Evolutionary conservation across 2,113 vertebrate species (phyloP).

Genomic region (Dasyurus viverrinus): DNA sequence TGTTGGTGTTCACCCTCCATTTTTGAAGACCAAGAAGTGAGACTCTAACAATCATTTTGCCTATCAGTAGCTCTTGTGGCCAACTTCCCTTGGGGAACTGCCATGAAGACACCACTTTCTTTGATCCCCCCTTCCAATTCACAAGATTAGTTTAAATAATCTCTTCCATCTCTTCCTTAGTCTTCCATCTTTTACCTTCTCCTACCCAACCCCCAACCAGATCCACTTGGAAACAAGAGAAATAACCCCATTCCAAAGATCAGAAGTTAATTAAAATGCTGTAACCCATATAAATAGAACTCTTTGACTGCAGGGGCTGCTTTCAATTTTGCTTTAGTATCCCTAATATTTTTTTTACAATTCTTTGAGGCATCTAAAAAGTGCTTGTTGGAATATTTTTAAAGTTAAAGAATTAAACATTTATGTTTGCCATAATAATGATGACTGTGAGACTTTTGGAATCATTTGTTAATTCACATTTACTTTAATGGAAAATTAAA

Average conservation of each 20-base stretch:
- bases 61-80: not conserved
- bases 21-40: not conserved
- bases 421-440: not conserved
- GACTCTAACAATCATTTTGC: not conserved
- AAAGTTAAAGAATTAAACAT: not conserved
- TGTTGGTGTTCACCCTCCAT: not conserved
- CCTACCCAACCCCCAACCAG: not conserved
- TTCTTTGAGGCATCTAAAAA: not conserved
- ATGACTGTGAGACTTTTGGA: not conserved
- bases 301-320: not conserved
- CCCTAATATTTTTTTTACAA: not conserved
- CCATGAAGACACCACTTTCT: not conserved
- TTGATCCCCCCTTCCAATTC: not conserved
- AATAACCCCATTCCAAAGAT: not conserved
- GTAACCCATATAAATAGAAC: not conserved
- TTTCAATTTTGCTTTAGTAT: not conserved
- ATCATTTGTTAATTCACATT: not conserved
- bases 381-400: not conserved
- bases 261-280: not conserved
- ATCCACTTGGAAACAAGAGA: not conserved
- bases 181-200: not conserved
- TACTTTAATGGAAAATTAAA: not conserved
- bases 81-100: not conserved
- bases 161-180: not conserved
- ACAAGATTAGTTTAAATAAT: not conserved